Evolutionary conservation across 2,113 vertebrate species (phyloP).

Genomic region (Eleginops maclovinus): DNA sequence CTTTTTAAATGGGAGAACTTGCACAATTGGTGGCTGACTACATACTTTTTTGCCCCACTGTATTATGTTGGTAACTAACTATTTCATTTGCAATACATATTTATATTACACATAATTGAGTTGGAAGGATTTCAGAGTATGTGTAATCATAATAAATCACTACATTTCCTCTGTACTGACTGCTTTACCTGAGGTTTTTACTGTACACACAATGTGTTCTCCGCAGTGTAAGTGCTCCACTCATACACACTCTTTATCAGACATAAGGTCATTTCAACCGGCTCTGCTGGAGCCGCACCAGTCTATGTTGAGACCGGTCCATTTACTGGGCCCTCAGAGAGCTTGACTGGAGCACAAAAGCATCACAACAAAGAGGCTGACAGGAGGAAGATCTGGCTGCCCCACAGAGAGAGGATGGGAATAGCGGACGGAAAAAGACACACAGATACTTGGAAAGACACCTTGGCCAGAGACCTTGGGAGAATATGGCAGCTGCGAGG

Average conservation of each 20-base stretch:
- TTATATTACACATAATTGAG: neutral
- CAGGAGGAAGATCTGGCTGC: slow-evolving; percentile 49
- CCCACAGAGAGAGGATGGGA: slow-evolving; percentile 39
- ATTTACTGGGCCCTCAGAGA: slow-evolving; percentile 62
- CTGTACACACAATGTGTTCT: slow-evolving; percentile 24
- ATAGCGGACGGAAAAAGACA: neutral
- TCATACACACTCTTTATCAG: slow-evolving; percentile 48
- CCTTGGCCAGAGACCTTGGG: slow-evolving; percentile 32
- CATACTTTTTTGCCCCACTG: too few relatives aligned
- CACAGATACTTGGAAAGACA: slow-evolving; percentile 41
- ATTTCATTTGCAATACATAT: neutral
- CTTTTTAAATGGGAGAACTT: too few relatives aligned
- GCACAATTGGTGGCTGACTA: too few relatives aligned
- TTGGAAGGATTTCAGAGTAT: neutral
- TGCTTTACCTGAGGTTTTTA: slow-evolving; percentile 8
- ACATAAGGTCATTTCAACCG: slow-evolving; percentile 65
- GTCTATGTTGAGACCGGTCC: slow-evolving; percentile 53
- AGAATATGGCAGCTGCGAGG: slow-evolving; percentile 51
- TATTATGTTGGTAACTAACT: neutral
- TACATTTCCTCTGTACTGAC: slow-evolving; percentile 5
- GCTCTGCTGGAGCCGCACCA: slow-evolving; percentile 39
- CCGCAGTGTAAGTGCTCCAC: slow-evolving; percentile 43
- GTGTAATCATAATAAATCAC: neutral
- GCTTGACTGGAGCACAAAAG: slow-evolving; percentile 61
- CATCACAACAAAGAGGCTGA: slow-evolving; percentile 60